Base-by-base conservation (phyloP, 23 tunicate genomes). In the Halocynthia roretzi region DNA sequence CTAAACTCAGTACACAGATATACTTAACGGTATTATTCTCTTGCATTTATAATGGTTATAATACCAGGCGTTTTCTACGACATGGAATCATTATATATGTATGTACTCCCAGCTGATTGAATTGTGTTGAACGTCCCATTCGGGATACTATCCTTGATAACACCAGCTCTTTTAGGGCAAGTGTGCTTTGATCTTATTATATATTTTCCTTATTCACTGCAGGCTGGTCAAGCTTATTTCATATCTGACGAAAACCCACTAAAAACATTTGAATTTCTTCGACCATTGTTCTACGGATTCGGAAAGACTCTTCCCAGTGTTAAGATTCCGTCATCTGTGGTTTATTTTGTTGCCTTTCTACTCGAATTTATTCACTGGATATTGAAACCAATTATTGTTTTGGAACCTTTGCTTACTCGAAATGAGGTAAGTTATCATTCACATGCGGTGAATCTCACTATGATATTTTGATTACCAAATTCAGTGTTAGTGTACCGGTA, bases 161-260 rank as follows among this genome's bases (percentile, higher is more conserved):
- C 44, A 31, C 44, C 44, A 4, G 44, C 44, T 31, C 44, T 31
- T 31, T 31, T 31, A 31, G 44, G 44, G 44, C 44, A 31, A 31
- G 44, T 31, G 44, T 31, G 44, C 44, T 31, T 31, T 31, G 44
- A 31, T 31, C 44, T 31, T 31, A 31, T 31, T 0, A 31, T 31
- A 4, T 31, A 31, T 31, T 31, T 31, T 0, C 44, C 44, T 31
- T 31, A 31, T 31, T 31, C 4, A 31, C 44, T 31, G 4, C 44
- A 89, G 96, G 96, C 96, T 50, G 96, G 96, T 14, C 57, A 89
- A 79, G 86, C 89, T 69, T 93, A 93, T 61, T 87, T 87, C 76
- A 76, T 93, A 17, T 87, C 98, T 7, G 98, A 93, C 77, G 80
- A 78, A 66, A 78, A 56, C 8, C 98, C 98, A 8, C 53, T 83